phyloP scores from a whole-genome alignment of 2,797 vertebrate species.

The Sebastes matsubarae region DNA sequence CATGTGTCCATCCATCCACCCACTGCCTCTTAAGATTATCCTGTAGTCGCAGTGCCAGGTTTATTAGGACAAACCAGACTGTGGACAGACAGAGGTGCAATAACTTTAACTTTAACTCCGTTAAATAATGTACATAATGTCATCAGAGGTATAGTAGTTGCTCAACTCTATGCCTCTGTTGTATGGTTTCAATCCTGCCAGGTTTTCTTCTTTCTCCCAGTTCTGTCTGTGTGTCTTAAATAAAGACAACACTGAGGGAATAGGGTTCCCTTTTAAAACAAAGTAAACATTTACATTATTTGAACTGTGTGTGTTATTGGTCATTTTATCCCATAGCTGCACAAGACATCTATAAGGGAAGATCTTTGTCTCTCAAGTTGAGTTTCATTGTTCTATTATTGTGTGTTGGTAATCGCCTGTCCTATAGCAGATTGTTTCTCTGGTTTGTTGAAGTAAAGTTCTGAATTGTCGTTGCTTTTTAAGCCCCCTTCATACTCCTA shows the following conservation, averaged over 20 bases:
- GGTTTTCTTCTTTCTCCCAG: not conserved
- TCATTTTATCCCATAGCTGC: not conserved
- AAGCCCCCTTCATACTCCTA: not conserved
- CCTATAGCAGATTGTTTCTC: not conserved
- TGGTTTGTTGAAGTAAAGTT: not conserved
- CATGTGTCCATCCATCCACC: slow-evolving; percentile 29
- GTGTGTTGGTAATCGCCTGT: not conserved
- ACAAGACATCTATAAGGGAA: not conserved
- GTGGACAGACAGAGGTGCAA: not conserved
- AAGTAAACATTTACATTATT: slow-evolving; percentile 8
- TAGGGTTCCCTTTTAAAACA: slow-evolving; percentile 4
- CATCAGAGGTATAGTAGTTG: not conserved
- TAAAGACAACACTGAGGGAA: not conserved
- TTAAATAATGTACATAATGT: not conserved
- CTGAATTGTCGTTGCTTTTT: not conserved
- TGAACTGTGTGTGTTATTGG: slow-evolving; percentile 2
- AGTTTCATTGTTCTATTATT: not conserved
- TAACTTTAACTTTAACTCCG: not conserved
- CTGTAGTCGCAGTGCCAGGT: slow-evolving; percentile 14
- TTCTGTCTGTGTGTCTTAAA: not conserved
- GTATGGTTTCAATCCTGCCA: not conserved
- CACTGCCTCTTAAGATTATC: slow-evolving; percentile 32
- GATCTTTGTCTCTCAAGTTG: not conserved
- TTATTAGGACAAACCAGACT: slow-evolving; percentile 18
- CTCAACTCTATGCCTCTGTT: not conserved